Base-by-base conservation (phyloP, 1,140 invertebrate species). In the Euglossa dilemma region DNA sequence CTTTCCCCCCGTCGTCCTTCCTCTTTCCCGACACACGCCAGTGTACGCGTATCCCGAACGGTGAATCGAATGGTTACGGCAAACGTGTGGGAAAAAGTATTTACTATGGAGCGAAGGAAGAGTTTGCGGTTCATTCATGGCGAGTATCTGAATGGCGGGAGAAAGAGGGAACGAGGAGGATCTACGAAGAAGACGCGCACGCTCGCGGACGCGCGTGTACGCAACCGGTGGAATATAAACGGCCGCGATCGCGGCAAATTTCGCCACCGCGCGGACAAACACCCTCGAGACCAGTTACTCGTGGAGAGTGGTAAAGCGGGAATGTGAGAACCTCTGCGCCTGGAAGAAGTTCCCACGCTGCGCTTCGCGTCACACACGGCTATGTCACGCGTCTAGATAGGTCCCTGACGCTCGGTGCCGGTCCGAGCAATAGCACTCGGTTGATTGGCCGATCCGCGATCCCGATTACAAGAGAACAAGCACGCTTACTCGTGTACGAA, bases 321-420 rank as follows among this genome's bases (percentile, higher is more conserved):
- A 36, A 47, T 45, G 14, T 89, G 92, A 92, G 91, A 87, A 88
- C 88, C 90, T 66, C 91, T 90, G 88, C 36, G 79, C 56, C 61
- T 56, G 73, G 87, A 88, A 89, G 83, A 74, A 92, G 91, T 93
- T 93, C 93, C 93, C 93, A 93, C 93, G 92, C 87, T 90, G 83
- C 89, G 83, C 73, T 80, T 77, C 84, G 84, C 83, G 80, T 91
- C 90, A 74, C 88, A 86, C 86, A 69, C 80, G 86, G 84, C 87
- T 87, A 87, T 88, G 90, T 91, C 87, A 64, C 78, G 25, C 50
- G 79, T 80, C 66, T 88, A 92, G 87, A 91, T 91, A 89, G 84
- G 67, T 87, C 67, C 43, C 47, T 59, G 79, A 86, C 76, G 57
- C 63, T 76, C 54, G 59, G 80, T 75, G 87, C 54, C 25, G 76